Percentiles rank a stretch among this genome's conserved stretches.
Conservation (phyloP, 1,140 invertebrate genomes). For the Harlomillsia oculata region DNA sequence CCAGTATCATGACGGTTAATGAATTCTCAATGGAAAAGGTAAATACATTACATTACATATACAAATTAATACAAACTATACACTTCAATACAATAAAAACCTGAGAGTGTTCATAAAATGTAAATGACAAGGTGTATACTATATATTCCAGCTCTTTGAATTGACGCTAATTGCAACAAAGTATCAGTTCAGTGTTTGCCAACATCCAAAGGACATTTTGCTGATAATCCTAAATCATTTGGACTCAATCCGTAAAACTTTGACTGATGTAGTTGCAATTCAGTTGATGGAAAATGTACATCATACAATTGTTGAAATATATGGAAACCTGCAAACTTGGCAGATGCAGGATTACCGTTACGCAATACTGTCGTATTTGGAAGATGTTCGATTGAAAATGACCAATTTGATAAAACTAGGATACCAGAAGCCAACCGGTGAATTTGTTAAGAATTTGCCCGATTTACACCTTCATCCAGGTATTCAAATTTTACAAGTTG, state of each 20-base stretch:
- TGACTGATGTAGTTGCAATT: constrained; percentile 23
- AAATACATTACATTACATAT: background rate
- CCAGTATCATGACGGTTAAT: constrained; percentile 32
- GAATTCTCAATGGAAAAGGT: constrained; percentile 35
- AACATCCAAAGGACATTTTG: constrained; percentile 27
- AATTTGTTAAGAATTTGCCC: constrained; percentile 24
- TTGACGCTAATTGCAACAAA: constrained; percentile 32
- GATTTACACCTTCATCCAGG: constrained; percentile 18
- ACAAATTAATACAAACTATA: background rate
- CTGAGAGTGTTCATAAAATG: background rate
- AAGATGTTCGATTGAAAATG: constrained; percentile 32
- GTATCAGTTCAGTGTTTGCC: constrained; percentile 32
- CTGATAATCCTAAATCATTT: constrained; percentile 33
- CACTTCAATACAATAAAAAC: background rate
- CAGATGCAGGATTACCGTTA: constrained; percentile 23
- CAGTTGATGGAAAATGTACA: constrained; percentile 21
- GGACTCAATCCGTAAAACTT: constrained; percentile 20
- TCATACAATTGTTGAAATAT: constrained; percentile 12
- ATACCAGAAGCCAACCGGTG: constrained; percentile 22
- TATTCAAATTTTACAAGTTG: background rate
- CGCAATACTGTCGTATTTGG: constrained; percentile 24
- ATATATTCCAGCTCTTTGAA: constrained; percentile 27
- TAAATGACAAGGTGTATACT: constrained; percentile 3
- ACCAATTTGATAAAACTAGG: constrained; percentile 33
- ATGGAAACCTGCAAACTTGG: background rate